Percentiles rank a stretch among this genome's conserved stretches.
Conservation (phyloP, 2,797 vertebrate species). For the Caiman crocodilus region DNA sequence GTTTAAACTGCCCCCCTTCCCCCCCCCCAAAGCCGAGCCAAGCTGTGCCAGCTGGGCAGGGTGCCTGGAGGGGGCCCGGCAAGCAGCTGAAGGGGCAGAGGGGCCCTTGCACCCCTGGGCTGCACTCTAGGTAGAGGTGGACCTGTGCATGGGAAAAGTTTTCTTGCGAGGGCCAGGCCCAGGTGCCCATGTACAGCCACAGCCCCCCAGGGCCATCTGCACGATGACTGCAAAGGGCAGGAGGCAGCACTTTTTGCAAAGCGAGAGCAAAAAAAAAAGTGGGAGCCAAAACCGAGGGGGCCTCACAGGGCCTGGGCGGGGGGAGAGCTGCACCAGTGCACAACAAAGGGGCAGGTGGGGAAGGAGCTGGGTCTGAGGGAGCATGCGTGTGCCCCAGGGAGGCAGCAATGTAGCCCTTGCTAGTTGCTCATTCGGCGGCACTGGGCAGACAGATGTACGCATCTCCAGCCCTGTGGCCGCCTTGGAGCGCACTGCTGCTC, state of each 20-base stretch:
- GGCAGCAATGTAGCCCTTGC: too few relatives aligned
- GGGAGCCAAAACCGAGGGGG: conserved; percentile 39
- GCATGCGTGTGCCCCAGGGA: conserved; percentile 74
- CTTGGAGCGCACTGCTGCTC: background rate
- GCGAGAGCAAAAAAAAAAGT: conserved; percentile 74
- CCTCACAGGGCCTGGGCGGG: too few relatives aligned
- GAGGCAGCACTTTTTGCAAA: background rate
- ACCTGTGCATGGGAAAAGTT: background rate
- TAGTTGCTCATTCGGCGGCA: too few relatives aligned
- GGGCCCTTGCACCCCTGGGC: background rate
- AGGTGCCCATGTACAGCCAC: conserved; percentile 65
- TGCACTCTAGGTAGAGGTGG: background rate
- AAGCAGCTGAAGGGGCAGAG: background rate
- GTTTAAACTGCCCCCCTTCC: too few relatives aligned
- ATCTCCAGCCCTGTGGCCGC: background rate
- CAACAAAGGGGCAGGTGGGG: conserved; percentile 83
- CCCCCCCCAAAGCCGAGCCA: too few relatives aligned
- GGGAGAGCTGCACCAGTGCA: conserved; percentile 84
- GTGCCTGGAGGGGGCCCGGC: background rate
- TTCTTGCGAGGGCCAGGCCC: background rate
- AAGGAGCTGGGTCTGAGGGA: conserved; percentile 76
- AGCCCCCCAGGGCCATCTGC: conserved; percentile 80
- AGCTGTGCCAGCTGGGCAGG: too few relatives aligned
- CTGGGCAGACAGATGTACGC: background rate
- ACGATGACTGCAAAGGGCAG: conserved; percentile 76